Conservation (phyloP, 2,797 vertebrate genomes). For the Artibeus jamaicensis region DNA sequence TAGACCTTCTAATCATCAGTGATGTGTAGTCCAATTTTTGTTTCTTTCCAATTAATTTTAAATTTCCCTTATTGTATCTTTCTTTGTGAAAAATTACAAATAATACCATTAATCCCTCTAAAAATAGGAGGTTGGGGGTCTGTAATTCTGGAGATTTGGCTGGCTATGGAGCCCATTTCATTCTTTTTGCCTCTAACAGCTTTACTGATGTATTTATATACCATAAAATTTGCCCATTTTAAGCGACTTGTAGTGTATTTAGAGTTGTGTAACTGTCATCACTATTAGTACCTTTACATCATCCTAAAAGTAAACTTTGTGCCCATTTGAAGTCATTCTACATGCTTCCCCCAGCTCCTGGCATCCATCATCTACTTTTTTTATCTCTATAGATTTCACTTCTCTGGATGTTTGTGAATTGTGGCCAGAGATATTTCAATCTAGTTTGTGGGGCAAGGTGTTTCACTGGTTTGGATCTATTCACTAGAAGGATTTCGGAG, state of each 20-base stretch:
- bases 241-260: not conserved
- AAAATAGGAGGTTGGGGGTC: not conserved
- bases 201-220: conserved; percentile 1
- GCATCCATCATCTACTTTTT: not conserved
- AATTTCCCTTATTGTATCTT: conserved; percentile 3
- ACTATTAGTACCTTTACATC: not conserved
- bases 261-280: not conserved
- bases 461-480: not conserved
- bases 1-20: not conserved
- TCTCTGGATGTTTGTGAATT: conserved; percentile 10
- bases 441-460: not conserved
- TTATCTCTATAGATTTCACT: not conserved
- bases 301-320: not conserved
- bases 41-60: conserved; percentile 27
- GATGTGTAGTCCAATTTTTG: not conserved
- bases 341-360: not conserved
- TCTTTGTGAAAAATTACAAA: conserved; percentile 13
- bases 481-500: not conserved
- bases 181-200: not conserved
- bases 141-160: not conserved
- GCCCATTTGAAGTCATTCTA: not conserved
- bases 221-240: not conserved
- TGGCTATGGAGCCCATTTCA: not conserved
- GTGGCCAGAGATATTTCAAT: not conserved
- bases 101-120: not conserved